Base-by-base conservation (phyloP, 2,888 invertebrate genomes). In the Spicauda simplicius region DNA sequence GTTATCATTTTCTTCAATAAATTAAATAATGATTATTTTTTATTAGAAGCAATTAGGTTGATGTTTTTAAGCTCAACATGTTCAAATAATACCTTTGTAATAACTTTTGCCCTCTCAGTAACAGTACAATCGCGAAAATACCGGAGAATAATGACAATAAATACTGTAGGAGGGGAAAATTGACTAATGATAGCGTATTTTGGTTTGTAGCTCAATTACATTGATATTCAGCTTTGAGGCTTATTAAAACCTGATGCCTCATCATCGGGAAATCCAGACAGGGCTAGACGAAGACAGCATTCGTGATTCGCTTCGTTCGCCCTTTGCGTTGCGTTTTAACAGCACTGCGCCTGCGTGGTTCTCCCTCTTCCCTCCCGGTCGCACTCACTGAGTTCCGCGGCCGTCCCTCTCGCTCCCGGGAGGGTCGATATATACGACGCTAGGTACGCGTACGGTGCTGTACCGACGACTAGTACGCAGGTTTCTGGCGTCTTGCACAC, bases 351-450 rank as follows among this genome's bases (percentile, higher is more conserved):
- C 82, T 89, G 92, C 92, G 92, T 83, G 84, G 80, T 86, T 81
- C 85, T 85, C 85, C 83, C 80, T 84, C 79, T 63, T 71, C 69
- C 71, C 71, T 91, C 91, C 76, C 81, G 75, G 64, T 89, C 80
- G 50, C 48, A 48, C 86, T 1, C 72, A 64, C 25, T 69, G 73
- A 55, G n/a, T 66, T 63, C n/a, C 58, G 60, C 68, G 68, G 54
- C 80, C 70, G 78, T 85, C 87, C 77, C 78, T 72, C 76, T 91
- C 86, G 55, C 86, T 81, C 91, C 81, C 82, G 82, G 83, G 87
- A 90, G 90, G 91, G 91, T 88, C 91, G 92, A 93, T 93, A 91
- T 93, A 92, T 91, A 91, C 86, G 77, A 83, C 85, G 84, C 87
- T 92, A 91, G 91, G 89, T 93, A 92, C 89, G 85, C 79, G 84